phyloP scores from a whole-genome alignment of 1,140 invertebrate species.

The Diuraphis noxia region DNA sequence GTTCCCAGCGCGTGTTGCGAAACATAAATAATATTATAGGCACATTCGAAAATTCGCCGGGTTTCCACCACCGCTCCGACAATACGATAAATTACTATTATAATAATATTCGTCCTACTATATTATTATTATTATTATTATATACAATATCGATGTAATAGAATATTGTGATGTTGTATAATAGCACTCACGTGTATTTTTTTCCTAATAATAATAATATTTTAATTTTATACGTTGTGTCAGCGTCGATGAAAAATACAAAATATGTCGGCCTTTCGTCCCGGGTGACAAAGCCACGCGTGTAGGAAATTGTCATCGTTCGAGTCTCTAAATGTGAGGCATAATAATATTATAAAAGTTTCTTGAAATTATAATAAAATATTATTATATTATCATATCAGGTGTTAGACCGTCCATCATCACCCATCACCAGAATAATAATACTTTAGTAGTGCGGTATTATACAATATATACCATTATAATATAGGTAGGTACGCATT shows the following conservation, averaged over 20 bases:
- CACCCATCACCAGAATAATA: background rate
- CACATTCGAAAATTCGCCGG: slow-evolving; percentile 13
- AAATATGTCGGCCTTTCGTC: no score
- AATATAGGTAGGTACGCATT: background rate
- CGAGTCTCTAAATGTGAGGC: background rate
- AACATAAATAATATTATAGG: slow-evolving; percentile 5
- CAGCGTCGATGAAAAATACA: background rate
- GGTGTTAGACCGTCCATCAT: background rate
- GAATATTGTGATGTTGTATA: background rate
- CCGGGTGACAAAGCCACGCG: background rate
- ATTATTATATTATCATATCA: background rate
- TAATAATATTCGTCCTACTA: background rate
- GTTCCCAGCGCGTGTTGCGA: background rate
- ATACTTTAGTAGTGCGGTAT: background rate
- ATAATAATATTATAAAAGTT: background rate
- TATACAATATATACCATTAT: no score
- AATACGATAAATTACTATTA: background rate
- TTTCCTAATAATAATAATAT: background rate
- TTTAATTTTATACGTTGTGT: background rate
- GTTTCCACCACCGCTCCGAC: background rate
- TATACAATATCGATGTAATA: background rate
- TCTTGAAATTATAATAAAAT: background rate
- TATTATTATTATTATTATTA: background rate
- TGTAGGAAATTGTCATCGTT: background rate
- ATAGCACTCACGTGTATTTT: background rate